Evolutionary conservation across 2,113 vertebrate genomes (phyloP), one percentile per base, ranked within the genome.

Genomic region (Micronycteris hirsuta): DNA sequence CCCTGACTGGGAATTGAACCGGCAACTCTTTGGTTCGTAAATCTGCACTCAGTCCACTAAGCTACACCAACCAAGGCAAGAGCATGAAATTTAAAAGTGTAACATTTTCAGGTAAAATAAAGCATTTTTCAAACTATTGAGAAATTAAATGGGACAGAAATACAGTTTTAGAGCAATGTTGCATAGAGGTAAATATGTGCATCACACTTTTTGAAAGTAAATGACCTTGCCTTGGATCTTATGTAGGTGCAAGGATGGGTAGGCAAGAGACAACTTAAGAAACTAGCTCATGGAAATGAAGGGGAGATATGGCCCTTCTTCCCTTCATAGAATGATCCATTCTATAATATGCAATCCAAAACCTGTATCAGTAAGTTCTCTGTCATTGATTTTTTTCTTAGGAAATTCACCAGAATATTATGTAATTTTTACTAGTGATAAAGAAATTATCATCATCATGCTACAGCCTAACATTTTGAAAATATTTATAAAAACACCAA

Each of bases 131-230:
- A 28, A 84, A 14, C 31, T 93, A 65, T 61, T 80, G 24, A 92
- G 11, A 88, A 96, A 58, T 36, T 85, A 74, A 76, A 71, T 56
- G 15, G 13, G 19, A 38, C 10, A 89, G 8, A 91, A 73, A 78
- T 78, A 82, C 38, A 24, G 74, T 80, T 65, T 95, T 94, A 49
- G 7, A 80, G 61, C 90, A 95, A 86, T 45, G 9, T 68, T 94
- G 13, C 19, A 5, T 65, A 67, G 28, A 54, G 7, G 84, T 41
- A 86, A 89, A 43, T 10, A 73, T 65, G n/a, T 41, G 5, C 16
- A 63, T 76, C 24, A 65, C 26, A 56, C n/a, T 45, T 65, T 43
- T 89, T 76, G 31, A 81, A 74, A 92, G 20, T 41, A 14, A 1
- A 47, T 81, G 24, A 14, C 58, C 4, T 87, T 68, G 74, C 13